Conservation (phyloP, 2,113 vertebrate species). For the Thunnus maccoyii region DNA sequence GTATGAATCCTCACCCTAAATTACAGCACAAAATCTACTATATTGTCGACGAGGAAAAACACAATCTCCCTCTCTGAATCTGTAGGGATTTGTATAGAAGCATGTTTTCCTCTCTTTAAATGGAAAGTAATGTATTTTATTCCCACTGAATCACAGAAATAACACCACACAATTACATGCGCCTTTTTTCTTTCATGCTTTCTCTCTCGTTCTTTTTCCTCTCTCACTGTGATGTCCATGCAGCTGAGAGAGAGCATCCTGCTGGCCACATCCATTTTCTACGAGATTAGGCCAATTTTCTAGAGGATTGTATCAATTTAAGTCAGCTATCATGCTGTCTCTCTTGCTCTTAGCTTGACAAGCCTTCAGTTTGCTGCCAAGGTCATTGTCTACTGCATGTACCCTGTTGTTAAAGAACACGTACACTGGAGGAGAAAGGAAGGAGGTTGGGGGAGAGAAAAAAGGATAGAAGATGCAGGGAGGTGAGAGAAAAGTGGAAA, state of each 20-base stretch:
- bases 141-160: not conserved
- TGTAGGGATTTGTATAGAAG: not conserved
- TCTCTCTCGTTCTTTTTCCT: not conserved
- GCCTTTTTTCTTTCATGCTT: not conserved
- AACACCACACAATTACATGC: constrained; percentile 26
- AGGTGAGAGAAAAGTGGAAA: constrained; percentile 49
- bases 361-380: constrained; percentile 43
- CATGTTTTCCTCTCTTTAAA: not conserved
- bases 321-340: constrained; percentile 26
- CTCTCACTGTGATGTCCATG: not conserved
- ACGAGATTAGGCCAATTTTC: constrained; percentile 56
- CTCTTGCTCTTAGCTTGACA: constrained; percentile 41
- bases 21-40: not conserved
- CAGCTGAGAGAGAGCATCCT: constrained; percentile 9
- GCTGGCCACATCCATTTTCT: constrained; percentile 47
- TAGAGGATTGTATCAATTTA: constrained; percentile 60
- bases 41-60: not conserved
- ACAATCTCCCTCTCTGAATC: not conserved
- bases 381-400: constrained; percentile 29
- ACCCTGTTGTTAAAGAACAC: constrained; percentile 29
- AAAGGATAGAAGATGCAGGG: constrained; percentile 8
- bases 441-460: not conserved
- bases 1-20: not conserved
- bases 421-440: constrained; percentile 12
- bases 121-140: not conserved